Conservation (phyloP, 1,140 invertebrate species). For the Diploscapter pachys region DNA sequence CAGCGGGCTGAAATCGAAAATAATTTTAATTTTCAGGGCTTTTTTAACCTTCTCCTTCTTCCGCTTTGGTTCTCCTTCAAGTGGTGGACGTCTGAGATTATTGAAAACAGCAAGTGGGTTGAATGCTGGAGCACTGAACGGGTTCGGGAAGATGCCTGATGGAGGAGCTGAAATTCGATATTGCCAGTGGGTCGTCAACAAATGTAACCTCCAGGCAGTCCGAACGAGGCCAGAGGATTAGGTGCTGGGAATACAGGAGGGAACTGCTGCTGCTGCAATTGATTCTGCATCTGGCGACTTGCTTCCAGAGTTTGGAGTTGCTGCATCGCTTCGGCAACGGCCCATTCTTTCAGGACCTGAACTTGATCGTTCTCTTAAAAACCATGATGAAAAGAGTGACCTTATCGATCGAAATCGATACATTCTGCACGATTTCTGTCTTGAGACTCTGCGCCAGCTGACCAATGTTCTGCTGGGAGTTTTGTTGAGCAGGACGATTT, state of each 20-base stretch:
- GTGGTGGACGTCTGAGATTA: constrained; percentile 9
- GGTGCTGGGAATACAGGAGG: constrained; percentile 10
- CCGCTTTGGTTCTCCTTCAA: too few species aligned
- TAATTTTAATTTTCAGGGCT: too few species aligned
- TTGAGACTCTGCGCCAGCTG: constrained; percentile 19
- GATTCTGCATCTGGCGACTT: too few species aligned
- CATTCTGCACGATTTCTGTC: constrained; percentile 12
- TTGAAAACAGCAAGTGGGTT: constrained; percentile 31
- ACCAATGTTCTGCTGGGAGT: constrained; percentile 4
- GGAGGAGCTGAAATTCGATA: too few species aligned
- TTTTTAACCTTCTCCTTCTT: too few species aligned
- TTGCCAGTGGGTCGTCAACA: too few species aligned
- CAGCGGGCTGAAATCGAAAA: too few species aligned
- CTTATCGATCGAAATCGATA: constrained; percentile 17
- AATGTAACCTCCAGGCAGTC: too few species aligned
- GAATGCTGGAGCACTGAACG: constrained; percentile 6
- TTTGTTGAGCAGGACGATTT: neutral
- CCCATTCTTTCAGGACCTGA: constrained; percentile 14
- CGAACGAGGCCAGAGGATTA: too few species aligned
- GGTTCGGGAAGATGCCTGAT: too few species aligned
- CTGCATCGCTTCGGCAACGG: neutral
- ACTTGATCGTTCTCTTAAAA: neutral
- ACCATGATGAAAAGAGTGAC: neutral
- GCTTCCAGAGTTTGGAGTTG: too few species aligned
- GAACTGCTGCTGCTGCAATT: constrained; percentile 1